A percentile compares a stretch with the other conserved stretches of the same genome.
Conservation (phyloP, 37 sponge, comb jelly and placozoan genomes). For the Diacarnus erythraeanus region DNA sequence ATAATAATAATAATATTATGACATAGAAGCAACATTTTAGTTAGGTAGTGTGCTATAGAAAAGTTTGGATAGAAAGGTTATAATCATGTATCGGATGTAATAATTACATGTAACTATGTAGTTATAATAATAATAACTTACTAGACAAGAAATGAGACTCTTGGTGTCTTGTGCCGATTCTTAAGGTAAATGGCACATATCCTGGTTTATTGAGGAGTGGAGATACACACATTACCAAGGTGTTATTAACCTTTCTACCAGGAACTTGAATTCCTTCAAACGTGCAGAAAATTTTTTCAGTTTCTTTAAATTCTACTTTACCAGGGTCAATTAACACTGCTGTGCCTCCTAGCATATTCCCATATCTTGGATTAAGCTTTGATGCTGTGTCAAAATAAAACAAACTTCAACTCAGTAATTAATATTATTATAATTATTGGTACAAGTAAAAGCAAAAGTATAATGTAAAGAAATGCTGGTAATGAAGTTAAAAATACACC, state of each 20-base stretch:
- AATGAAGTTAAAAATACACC: too few relatives aligned
- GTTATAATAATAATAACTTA: neutral
- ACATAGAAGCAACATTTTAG: too few relatives aligned
- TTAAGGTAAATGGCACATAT: slow-evolving; percentile 23
- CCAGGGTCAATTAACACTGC: slow-evolving; percentile 15
- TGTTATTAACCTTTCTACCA: slow-evolving; percentile 11
- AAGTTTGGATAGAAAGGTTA: too few relatives aligned
- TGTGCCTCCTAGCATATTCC: slow-evolving; percentile 62
- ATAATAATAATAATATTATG: neutral
- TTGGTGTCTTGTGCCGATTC: neutral
- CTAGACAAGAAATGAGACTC: slow-evolving; percentile 3
- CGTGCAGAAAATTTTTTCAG: slow-evolving; percentile 38
- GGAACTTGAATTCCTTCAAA: slow-evolving; percentile 16
- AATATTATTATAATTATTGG: too few relatives aligned
- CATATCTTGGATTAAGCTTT: slow-evolving; percentile 50
- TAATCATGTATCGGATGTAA: too few relatives aligned
- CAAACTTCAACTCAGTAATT: too few relatives aligned
- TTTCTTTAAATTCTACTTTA: slow-evolving; percentile 1
- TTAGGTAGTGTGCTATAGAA: too few relatives aligned
- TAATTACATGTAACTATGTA: slow-evolving; percentile 3
- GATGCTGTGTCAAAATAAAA: too few relatives aligned
- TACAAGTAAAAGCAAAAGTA: too few relatives aligned
- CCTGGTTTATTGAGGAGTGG: slow-evolving; percentile 33
- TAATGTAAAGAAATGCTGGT: too few relatives aligned
- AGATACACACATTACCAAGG: slow-evolving; percentile 33